A percentile compares a stretch with the other conserved stretches of the same genome.
Evolutionary conservation across 1,140 invertebrate species (phyloP).

Genomic region (Penaeus vannamei): DNA sequence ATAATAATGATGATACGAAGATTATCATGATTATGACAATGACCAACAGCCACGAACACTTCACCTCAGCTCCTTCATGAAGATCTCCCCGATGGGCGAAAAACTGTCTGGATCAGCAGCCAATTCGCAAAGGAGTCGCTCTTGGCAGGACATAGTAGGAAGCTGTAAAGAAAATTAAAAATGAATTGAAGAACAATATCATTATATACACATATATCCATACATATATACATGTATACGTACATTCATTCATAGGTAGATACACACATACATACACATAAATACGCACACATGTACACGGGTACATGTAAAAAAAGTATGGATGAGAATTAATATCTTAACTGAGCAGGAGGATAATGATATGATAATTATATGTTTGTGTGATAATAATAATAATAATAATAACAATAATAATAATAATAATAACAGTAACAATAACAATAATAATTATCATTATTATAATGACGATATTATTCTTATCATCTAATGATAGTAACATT

Average conservation of each 20-base stretch:
- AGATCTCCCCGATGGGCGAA: constrained; percentile 69
- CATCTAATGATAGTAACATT: no score
- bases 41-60: neutral
- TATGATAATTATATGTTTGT: no score
- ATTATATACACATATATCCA: neutral
- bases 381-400: no score
- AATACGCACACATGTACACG: neutral
- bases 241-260: neutral
- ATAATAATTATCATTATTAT: no score
- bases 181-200: neutral
- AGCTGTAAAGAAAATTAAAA: constrained; percentile 64
- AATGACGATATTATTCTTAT: no score
- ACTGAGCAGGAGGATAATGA: neutral
- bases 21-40: neutral
- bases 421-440: no score
- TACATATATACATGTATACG: no score
- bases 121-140: constrained; percentile 70
- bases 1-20: no score
- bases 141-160: constrained; percentile 69
- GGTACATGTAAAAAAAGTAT: neutral
- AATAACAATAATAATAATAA: no score
- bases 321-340: neutral
- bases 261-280: neutral
- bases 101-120: constrained; percentile 69
- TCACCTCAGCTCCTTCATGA: constrained; percentile 69